Base-by-base conservation (phyloP, 2,797 vertebrate species). In the Poecilia picta region DNA sequence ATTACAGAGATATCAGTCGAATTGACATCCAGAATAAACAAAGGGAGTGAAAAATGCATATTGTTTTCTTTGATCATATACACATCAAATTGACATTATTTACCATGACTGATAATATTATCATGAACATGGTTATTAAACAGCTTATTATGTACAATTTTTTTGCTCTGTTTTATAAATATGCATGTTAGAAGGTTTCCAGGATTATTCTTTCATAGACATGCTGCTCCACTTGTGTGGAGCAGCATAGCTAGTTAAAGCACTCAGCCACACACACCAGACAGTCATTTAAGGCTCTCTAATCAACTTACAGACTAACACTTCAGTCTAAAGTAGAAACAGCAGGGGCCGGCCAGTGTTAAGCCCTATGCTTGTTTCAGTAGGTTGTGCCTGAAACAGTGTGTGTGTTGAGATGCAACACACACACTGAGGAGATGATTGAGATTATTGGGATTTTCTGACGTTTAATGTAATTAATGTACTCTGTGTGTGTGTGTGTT, bases 271-370 rank as follows among this genome's bases (percentile, higher is more conserved):
- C 74, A 62, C 59, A 62, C 59, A 70, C 72, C 12, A 92, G 94
- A 95, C 93, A 86, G 94, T 94, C 91, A 86, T 82, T 88, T 87
- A 81, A 93, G 94, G 93, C 83, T 91, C 75, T 91, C 70, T 82
- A 87, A 82, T 91, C 85, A 89, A 85, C 95, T 92, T 94, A 73
- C 71, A 87, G 94, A 94, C 94, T 94, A 94, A 79, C 31, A 2
- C 84, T 71, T 85, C 28, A 79, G 75, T 12, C 70, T 88, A 76
- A 74, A 87, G 76, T 7, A 4, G 47, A 91, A 84, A 85, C 83
- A 88, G 80, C 66, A 68, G 77, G 74, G 51, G 25, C 62, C 16
- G 2, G 64, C 51, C 49, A 12, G 5, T 43, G 1, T 74, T 92
- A 91, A 94, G 81, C 82, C 85, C 47, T 47, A 64, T 76, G 74